These are phyloP conservation scores for Zootoca vivipara DNA, from an alignment of 2,113 vertebrate genomes.

Conservation along the genomic window DNA sequence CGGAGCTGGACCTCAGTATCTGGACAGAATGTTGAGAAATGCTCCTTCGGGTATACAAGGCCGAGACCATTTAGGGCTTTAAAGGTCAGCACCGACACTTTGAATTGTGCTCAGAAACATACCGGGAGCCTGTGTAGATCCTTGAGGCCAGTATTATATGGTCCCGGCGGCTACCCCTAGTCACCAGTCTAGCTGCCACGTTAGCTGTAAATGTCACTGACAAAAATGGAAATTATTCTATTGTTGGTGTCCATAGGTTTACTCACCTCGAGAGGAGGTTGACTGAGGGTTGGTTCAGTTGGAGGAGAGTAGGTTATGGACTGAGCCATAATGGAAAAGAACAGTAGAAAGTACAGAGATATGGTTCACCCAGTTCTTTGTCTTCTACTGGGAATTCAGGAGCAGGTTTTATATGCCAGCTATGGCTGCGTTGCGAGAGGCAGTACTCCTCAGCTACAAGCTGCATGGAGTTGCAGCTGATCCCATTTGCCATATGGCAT, in stretches of 20 bases:
- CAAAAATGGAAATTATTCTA: neutral
- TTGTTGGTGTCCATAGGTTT: neutral
- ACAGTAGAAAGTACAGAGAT: constrained; percentile 6
- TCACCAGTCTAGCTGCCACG: no score
- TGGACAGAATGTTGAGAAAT: no score
- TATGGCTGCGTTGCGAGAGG: constrained; percentile 32
- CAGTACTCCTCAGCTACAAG: constrained; percentile 64
- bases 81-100: no score
- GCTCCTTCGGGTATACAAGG: no score
- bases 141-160: no score
- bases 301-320: neutral
- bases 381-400: neutral
- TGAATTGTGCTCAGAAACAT: no score
- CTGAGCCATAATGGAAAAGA: neutral
- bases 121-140: no score
- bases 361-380: constrained; percentile 20
- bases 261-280: neutral
- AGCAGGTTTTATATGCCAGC: constrained; percentile 8
- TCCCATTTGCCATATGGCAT: constrained; percentile 64
- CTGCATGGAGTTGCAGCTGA: constrained; percentile 39
- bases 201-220: neutral
- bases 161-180: no score
- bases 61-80: no score
- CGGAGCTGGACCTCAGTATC: no score
- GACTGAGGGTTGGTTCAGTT: neutral